A percentile compares a stretch with the other conserved stretches of the same genome.
Evolutionary conservation across 2,888 invertebrate species (phyloP).

Genomic region (Cerastoderma edule): DNA sequence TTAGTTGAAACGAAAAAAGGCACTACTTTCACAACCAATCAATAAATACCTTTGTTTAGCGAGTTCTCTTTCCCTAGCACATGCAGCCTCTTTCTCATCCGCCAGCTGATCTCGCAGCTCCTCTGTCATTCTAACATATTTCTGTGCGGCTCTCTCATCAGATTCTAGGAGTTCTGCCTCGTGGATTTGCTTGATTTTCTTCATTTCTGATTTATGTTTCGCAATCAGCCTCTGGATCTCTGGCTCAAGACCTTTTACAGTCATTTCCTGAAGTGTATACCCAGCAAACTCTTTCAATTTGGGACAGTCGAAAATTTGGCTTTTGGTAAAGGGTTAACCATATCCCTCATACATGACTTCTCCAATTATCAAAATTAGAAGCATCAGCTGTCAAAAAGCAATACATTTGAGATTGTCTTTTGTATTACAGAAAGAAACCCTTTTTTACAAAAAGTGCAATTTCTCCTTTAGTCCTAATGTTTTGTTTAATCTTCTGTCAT

Average conservation of each 20-base stretch:
- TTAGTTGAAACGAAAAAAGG: too few species aligned
- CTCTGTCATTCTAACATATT: conserved; percentile 82
- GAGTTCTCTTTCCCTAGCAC: conserved; percentile 82
- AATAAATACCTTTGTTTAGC: conserved; percentile 82
- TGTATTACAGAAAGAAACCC: too few species aligned
- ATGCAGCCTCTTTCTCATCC: conserved; percentile 83
- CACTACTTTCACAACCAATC: too few species aligned
- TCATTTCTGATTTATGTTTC: conserved; percentile 83
- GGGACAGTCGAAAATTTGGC: too few species aligned
- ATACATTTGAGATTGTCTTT: too few species aligned
- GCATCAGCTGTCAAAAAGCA: too few species aligned
- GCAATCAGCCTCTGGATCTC: conserved; percentile 84
- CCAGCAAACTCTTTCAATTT: neutral
- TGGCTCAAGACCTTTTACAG: conserved; percentile 84
- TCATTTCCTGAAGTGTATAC: conserved; percentile 81
- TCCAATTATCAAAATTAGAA: too few species aligned
- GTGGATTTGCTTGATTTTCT: conserved; percentile 82
- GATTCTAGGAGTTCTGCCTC: conserved; percentile 83
- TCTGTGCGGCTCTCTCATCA: conserved; percentile 83
- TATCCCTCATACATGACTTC: too few species aligned
- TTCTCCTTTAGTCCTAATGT: too few species aligned
- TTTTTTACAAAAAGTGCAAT: too few species aligned
- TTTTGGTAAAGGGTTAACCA: too few species aligned
- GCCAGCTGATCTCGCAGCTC: conserved; percentile 83
- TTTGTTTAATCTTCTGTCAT: too few species aligned